Base-by-base conservation (phyloP, 2,797 vertebrate genomes). In the Macroramphosus scolopax region DNA sequence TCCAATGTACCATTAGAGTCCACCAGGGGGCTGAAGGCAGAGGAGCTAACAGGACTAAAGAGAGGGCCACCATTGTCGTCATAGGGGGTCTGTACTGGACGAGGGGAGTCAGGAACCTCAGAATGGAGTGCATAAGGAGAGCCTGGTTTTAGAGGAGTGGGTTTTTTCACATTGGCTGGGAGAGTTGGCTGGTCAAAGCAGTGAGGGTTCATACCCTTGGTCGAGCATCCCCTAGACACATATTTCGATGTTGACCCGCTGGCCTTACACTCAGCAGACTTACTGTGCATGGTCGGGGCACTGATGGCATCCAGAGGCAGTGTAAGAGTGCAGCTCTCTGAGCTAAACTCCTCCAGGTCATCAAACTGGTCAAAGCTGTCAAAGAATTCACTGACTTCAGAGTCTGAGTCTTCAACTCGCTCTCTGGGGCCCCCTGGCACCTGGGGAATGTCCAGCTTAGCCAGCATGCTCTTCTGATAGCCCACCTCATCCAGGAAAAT, bases 331-430 rank as follows among this genome's bases (percentile, higher is more conserved):
- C 79, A 72, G 75, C 80, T 84, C 33, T 86, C 86, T 5, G 77
- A 80, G 62, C 73, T 85, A 17, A 79, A 63, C 17, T 86, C 87
- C 5, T 96, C 93, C 39, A 94, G 76, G 39, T 98, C 96, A 79
- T 98, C 96, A 51, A 99, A 95, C 52, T 92, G 95, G 88, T 99
- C 97, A 81, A 98, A 98, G 70, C 97, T 99, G 84, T 99, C 97
- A 69, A 99, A 99, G 88, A 99, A 99, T 71, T 99, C 96, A 78
- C 97, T 96, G 18, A 99, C 90, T 91, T 99, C 97, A 5, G 97
- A 99, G 77, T 99, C 97, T 5, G 96, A 99, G 86, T 98, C 95
- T 72, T 99, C 97, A 43, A 99, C 87, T 34, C 90, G 92, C 44
- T 97, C 94, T 77, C 92, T 94, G 52, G 91, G 88, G 25, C 95